phyloP scores from a whole-genome alignment of 1,140 invertebrate genomes.

The Sinonovacula constricta region DNA sequence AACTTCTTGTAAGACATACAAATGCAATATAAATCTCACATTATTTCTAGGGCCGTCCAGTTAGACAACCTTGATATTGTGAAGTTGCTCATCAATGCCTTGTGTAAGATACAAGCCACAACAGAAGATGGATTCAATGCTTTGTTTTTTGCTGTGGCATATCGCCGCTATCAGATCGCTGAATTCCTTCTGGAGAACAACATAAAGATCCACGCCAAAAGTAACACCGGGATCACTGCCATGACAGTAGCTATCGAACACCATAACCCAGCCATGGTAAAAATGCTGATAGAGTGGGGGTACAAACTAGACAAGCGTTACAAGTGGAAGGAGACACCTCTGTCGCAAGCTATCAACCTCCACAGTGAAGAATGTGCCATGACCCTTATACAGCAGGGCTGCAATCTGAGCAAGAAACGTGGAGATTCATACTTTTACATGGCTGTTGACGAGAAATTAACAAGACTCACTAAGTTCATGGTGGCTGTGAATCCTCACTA shows the following conservation, averaged over 20 bases:
- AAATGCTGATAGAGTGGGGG: slow-evolving; percentile 66
- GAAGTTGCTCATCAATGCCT: slow-evolving; percentile 68
- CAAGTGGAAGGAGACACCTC: slow-evolving; percentile 72
- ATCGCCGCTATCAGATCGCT: slow-evolving; percentile 70
- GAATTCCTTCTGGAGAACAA: slow-evolving; percentile 68
- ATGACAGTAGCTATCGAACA: slow-evolving; percentile 73
- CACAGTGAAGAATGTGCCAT: slow-evolving; percentile 73
- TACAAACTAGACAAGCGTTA: slow-evolving; percentile 71
- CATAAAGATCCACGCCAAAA: slow-evolving; percentile 66
- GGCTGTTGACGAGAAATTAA: slow-evolving; percentile 67
- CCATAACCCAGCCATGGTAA: slow-evolving; percentile 70
- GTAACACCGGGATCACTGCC: slow-evolving; percentile 69
- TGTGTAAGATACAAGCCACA: slow-evolving; percentile 71
- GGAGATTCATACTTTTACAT: slow-evolving; percentile 66
- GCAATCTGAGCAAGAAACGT: slow-evolving; percentile 59
- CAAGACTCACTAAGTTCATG: slow-evolving; percentile 64
- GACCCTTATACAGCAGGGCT: slow-evolving; percentile 71
- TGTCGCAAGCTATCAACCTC: slow-evolving; percentile 73
- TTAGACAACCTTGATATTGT: slow-evolving; percentile 71
- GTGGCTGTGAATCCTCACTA: slow-evolving; percentile 64
- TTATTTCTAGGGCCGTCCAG: slow-evolving; percentile 72
- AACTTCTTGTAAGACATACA: too few relatives aligned
- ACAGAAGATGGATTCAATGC: slow-evolving; percentile 71
- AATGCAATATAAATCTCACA: too few relatives aligned
- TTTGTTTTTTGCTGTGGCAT: slow-evolving; percentile 72